These are phyloP conservation scores for Coleophora flavipennella DNA, from an alignment of 2,888 invertebrate species.

Conservation along the genomic window DNA sequence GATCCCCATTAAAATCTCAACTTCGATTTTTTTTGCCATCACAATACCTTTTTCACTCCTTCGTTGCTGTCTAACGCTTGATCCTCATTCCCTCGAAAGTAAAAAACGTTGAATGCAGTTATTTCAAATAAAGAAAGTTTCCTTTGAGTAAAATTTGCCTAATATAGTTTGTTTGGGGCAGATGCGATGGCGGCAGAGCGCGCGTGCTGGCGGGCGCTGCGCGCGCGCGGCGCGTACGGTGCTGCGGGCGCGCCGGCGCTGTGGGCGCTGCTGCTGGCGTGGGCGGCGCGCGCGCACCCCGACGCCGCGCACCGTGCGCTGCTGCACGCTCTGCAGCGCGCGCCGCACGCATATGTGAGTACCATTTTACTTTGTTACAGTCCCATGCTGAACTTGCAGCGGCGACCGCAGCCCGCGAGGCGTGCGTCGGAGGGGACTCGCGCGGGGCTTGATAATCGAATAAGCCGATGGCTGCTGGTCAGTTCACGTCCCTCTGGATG, in stretches of 20 bases:
- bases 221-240: slow-evolving; percentile 9
- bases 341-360: slow-evolving; percentile 36
- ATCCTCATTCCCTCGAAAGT: neutral
- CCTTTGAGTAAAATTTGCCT: neutral
- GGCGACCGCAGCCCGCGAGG: neutral
- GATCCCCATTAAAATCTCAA: too few relatives aligned
- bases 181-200: slow-evolving; percentile 15
- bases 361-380: neutral
- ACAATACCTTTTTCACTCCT: too few relatives aligned
- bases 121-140: neutral
- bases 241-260: slow-evolving; percentile 17
- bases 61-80: neutral
- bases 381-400: neutral
- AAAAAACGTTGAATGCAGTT: neutral
- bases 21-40: too few relatives aligned
- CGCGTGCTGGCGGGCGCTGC: slow-evolving; percentile 8
- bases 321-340: slow-evolving; percentile 41
- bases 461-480: neutral
- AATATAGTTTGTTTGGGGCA: slow-evolving; percentile 1
- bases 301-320: slow-evolving; percentile 15
- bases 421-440: neutral
- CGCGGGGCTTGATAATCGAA: neutral
- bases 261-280: slow-evolving; percentile 20
- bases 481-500: neutral
- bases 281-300: slow-evolving; percentile 20